A percentile compares a stretch with the other conserved stretches of the same genome.
phyloP scores from a whole-genome alignment of 2,797 vertebrate genomes.

The Poliocrania exsul region DNA sequence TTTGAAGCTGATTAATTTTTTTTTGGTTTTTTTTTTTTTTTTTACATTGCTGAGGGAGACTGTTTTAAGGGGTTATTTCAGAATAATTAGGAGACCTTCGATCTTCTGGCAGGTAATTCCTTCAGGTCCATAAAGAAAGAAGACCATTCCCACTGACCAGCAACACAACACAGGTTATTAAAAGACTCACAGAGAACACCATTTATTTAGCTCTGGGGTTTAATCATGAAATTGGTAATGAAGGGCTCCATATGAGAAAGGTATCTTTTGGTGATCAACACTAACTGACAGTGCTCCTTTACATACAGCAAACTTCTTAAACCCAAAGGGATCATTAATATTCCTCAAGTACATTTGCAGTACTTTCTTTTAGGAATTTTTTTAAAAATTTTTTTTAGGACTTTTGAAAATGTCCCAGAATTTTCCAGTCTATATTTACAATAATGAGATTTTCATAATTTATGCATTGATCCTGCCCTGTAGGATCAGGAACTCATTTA shows the following conservation, averaged over 20 bases:
- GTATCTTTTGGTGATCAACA: not conserved
- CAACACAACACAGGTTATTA: not conserved
- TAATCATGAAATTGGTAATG: not conserved
- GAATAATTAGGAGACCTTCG: not conserved
- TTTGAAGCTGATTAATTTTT: not conserved
- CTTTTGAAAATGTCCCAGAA: not conserved
- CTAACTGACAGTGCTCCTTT: not conserved
- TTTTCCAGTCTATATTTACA: not conserved
- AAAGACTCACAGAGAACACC: not conserved
- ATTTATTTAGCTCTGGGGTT: not conserved
- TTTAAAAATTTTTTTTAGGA: not conserved
- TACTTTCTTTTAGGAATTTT: not conserved
- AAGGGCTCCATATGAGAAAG: not conserved
- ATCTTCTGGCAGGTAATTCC: not conserved
- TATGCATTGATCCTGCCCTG: not conserved
- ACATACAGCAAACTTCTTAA: not conserved
- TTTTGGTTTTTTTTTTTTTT: not conserved
- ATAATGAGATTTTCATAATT: not conserved
- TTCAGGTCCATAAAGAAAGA: not conserved
- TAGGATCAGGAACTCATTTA: not conserved
- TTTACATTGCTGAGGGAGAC: not conserved
- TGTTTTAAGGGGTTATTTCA: not conserved
- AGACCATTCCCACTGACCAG: not conserved
- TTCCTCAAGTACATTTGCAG: not conserved
- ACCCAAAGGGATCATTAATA: not conserved